Evolutionary conservation across 2,888 invertebrate species (phyloP).

Genomic region (Melinopterus prodromus): DNA sequence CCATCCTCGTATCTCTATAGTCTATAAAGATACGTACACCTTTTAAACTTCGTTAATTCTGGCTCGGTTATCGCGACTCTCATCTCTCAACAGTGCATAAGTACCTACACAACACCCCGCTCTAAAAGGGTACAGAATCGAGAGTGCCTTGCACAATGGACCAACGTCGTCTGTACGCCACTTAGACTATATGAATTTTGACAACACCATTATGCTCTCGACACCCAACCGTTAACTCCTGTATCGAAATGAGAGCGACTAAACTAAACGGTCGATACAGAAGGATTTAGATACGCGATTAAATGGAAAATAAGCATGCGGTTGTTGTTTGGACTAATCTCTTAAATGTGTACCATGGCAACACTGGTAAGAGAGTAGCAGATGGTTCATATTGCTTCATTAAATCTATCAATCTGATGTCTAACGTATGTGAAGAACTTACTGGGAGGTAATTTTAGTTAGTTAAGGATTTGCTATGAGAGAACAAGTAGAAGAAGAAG

Average conservation of each 20-base stretch:
- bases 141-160: constrained; percentile 12
- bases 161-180: constrained; percentile 15
- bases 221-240: constrained; percentile 11
- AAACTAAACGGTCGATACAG: neutral
- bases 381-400: neutral
- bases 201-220: constrained; percentile 14
- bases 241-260: constrained; percentile 19
- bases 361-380: neutral
- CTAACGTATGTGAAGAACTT: neutral
- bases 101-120: neutral
- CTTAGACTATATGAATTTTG: constrained; percentile 24
- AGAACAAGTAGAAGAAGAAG: neutral
- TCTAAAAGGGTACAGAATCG: constrained; percentile 15
- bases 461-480: neutral
- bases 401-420: neutral
- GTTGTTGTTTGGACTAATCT: neutral
- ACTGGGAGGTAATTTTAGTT: neutral
- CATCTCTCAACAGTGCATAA: neutral
- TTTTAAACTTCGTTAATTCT: neutral
- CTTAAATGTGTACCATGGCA: neutral
- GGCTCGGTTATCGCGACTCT: neutral
- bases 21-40: neutral
- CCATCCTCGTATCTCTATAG: neutral
- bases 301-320: constrained; percentile 17
- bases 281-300: constrained; percentile 20